These are phyloP conservation scores for Fundulus diaphanus DNA, from an alignment of 2,797 vertebrate genomes.

Conservation along the genomic window DNA sequence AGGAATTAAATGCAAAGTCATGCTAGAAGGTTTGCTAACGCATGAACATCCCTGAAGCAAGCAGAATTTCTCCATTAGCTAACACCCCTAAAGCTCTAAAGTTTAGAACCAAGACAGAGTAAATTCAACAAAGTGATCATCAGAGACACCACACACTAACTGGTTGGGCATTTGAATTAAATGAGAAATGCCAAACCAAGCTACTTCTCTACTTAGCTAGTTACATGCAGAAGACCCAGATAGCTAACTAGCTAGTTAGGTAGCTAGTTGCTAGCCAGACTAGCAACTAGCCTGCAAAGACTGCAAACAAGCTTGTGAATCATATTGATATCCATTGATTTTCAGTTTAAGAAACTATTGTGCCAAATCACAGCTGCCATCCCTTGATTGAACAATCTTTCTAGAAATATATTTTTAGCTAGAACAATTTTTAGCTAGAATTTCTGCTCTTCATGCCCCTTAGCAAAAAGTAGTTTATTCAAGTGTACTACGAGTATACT, in stretches of 20 bases:
- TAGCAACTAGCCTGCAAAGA: too few species aligned
- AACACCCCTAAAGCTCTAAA: background rate
- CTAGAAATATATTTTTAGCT: background rate
- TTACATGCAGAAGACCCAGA: too few species aligned
- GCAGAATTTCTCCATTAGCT: background rate
- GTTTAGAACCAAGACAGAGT: background rate
- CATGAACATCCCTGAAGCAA: background rate
- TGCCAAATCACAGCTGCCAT: conserved; percentile 7
- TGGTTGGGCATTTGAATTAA: background rate
- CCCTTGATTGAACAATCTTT: conserved; percentile 7
- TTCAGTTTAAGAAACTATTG: conserved; percentile 1
- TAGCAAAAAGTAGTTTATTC: too few species aligned
- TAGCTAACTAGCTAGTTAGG: background rate
- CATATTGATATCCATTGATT: background rate
- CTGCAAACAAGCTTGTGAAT: conserved; percentile 5
- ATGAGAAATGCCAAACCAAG: background rate
- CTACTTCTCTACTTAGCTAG: background rate
- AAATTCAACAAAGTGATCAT: background rate
- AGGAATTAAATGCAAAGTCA: background rate
- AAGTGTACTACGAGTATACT: too few species aligned
- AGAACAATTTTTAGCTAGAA: background rate
- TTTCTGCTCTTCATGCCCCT: background rate
- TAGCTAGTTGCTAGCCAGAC: background rate
- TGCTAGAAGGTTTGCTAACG: background rate
- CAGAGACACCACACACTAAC: background rate